Evolutionary conservation across 2,888 invertebrate genomes (phyloP), one percentile per base, ranked within the genome.

Genomic region (Drosophila fulvimacula): DNA sequence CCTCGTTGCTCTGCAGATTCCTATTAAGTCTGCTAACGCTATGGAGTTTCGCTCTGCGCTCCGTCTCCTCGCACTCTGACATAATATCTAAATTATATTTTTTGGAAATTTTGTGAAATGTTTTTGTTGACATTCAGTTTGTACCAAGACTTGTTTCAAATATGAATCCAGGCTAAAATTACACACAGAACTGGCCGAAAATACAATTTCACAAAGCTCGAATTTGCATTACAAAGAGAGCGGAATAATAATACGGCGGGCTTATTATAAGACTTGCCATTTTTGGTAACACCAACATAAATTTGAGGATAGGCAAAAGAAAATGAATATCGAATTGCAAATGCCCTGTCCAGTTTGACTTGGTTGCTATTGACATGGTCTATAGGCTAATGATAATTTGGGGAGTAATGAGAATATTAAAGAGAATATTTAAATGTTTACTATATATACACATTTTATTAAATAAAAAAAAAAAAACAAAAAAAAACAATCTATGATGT

Each of bases 1-100:
- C 66, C 58, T 86, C 88, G 9, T 81, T 85, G 5, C 53, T 65
- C 49, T 83, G 88, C 57, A 86, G 63, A 44, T 78, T 64, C 6
- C 41, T 44, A 21, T 71, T 69, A 15, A 69, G 72, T 15, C 27
- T 56, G 6, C 51, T 19, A 0, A 59, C 46, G 2, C 6, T 42
- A 5, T 57, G 55, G n/a, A 63, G 52, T 9, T 42, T 65, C 0
- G 0, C 3, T 11, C n/a, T 19, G 44, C 24, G 9, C 17, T 56
- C 17, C n/a, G 10, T 10, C n/a, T 41, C 21, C 15, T 39, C 17
- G 10, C 19, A 17, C 19, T 52, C 56, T 19, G 74, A 49, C 81
- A 81, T 75, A 19, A 19, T 64, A 5, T 6, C 27, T 21, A 30
- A 57, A 76, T 21, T 21, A 9, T 17, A 7, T 13, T 19, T 32